Base-by-base conservation (phyloP, 1,140 invertebrate species). In the Doryteuthis pealeii region DNA sequence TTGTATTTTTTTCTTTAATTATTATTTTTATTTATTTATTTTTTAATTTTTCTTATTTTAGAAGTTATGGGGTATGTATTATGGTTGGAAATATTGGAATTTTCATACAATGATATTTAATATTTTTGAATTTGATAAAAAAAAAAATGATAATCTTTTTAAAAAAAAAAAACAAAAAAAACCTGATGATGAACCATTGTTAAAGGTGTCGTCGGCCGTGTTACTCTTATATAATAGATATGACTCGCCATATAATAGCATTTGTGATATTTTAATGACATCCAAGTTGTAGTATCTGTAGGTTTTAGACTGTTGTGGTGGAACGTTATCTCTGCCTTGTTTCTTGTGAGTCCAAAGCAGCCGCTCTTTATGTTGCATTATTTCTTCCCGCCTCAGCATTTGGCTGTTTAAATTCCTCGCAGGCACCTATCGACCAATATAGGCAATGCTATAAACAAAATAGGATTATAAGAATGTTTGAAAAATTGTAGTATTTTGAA, bases 11-110 rank as follows among this genome's bases (percentile, higher is more conserved):
- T 68, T 68, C 30, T 14, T 30, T 35, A 66, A 68, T 30, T 26
- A 68, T 30, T 54, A 45, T 54, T 49, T 71, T 45, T n/a, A 26
- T 45, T 49, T 71, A 35, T 71, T 71, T 71, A 40, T 70, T 70
- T 8, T 71, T 43, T 71, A 33, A 33, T 71, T 71, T 71, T 71
- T 71, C 40, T 71, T 43, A 32, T 68, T 68, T 68, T 68, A 68
- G 66, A 68, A 32, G 31, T 68, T 68, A 68, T 68, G 28, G 66
- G 66, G 66, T 26, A 31, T 30, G n/a, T 68, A 32, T n/a, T 18
- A 32, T 68, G 66, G 66, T 68, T 68, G 66, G 66, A 68, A 32
- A 32, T 68, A 68, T 35, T 68, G 66, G 66, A 68, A 68, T 30
- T 68, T 68, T 68, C 66, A 68, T 26, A 68, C 66, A 68, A 68